Conservation (phyloP, 2,888 invertebrate genomes). For the Flabesymbios commensalis region DNA sequence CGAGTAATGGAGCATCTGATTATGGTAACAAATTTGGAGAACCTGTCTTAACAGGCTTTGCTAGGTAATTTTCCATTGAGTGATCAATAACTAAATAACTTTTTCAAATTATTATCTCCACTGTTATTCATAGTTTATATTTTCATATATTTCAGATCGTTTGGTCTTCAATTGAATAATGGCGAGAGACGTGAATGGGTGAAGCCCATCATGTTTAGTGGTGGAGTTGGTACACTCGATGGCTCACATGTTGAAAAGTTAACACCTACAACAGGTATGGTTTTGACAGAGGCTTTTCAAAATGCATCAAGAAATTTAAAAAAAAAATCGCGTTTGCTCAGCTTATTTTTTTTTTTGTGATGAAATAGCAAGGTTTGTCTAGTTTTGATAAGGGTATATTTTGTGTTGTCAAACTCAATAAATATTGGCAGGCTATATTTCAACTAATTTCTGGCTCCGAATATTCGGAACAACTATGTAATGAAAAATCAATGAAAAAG, state of each 20-base stretch:
- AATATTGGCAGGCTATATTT: too few species aligned
- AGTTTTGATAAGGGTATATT: too few species aligned
- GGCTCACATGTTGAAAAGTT: constrained; percentile 79
- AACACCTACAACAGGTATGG: constrained; percentile 73
- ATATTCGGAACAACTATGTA: too few species aligned
- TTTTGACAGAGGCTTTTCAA: neutral
- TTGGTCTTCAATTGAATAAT: constrained; percentile 72
- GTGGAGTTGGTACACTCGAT: constrained; percentile 90
- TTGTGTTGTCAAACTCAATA: too few species aligned
- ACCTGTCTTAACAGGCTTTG: constrained; percentile 68
- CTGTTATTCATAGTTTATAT: constrained; percentile 64
- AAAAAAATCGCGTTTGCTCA: too few species aligned
- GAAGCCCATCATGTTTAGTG: constrained; percentile 99
- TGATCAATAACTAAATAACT: neutral
- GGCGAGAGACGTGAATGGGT: constrained; percentile 86
- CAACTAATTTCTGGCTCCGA: too few species aligned
- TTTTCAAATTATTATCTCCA: too few species aligned
- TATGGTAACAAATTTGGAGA: constrained; percentile 99
- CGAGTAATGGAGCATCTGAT: constrained; percentile 97
- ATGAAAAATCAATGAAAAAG: too few species aligned
- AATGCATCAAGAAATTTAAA: neutral
- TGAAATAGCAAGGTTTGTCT: too few species aligned
- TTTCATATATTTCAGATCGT: constrained; percentile 86
- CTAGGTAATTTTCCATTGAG: too few species aligned
- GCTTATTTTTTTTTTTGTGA: too few species aligned